Evolutionary conservation across 2,888 invertebrate genomes (phyloP).

Genomic region (Drosophila colorata): DNA sequence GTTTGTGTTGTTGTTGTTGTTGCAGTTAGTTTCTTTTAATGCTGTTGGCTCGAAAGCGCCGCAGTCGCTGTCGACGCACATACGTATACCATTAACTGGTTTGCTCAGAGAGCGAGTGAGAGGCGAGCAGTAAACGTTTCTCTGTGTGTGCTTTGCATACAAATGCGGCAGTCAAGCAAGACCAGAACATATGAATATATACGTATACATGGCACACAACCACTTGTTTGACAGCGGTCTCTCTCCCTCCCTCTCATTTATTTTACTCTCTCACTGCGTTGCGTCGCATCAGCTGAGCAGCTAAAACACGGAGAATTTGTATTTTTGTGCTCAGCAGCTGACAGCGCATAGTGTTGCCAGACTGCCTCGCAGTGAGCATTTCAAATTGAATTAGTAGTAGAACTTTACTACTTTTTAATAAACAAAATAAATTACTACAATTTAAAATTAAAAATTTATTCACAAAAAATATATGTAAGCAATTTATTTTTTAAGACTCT

Average conservation of each 20-base stretch:
- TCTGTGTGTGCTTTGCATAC: slow-evolving; percentile 63
- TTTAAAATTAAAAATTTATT: background rate
- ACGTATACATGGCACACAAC: slow-evolving; percentile 49
- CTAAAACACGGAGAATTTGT: slow-evolving; percentile 31
- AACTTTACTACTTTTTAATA: slow-evolving; percentile 32
- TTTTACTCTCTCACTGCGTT: slow-evolving; percentile 23
- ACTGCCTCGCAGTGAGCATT: slow-evolving; percentile 13
- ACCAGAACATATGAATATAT: slow-evolving; percentile 41
- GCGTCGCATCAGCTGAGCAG: slow-evolving; percentile 56
- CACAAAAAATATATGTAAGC: background rate
- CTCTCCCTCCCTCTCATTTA: slow-evolving; percentile 10
- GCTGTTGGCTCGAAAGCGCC: slow-evolving; percentile 34
- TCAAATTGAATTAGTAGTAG: slow-evolving; percentile 40
- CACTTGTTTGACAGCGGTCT: slow-evolving; percentile 70
- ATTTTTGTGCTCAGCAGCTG: slow-evolving; percentile 67
- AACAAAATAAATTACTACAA: background rate
- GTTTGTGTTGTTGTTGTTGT: slow-evolving; percentile 39
- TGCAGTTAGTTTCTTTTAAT: slow-evolving; percentile 59
- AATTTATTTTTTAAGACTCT: background rate
- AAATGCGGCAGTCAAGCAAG: slow-evolving; percentile 57
- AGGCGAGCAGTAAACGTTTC: slow-evolving; percentile 29
- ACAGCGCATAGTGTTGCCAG: slow-evolving; percentile 60
- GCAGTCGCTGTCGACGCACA: slow-evolving; percentile 15
- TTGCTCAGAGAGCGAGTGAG: slow-evolving; percentile 49
- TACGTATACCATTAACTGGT: slow-evolving; percentile 47